Evolutionary conservation across 2,888 invertebrate genomes (phyloP), one percentile per base, ranked within the genome.

Genomic region (Rugalucina vietnamica): DNA sequence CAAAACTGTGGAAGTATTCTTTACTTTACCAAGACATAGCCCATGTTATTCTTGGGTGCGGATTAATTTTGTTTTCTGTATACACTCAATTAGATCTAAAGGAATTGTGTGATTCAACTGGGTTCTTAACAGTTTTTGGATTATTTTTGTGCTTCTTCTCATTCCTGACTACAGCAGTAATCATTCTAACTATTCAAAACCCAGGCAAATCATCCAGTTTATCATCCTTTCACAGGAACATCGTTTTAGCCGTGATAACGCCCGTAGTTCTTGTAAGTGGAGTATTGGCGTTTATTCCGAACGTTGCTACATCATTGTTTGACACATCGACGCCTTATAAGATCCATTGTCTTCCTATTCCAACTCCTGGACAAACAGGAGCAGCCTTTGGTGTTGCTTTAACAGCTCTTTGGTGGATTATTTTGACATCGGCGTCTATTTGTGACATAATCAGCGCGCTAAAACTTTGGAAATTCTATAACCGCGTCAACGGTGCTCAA

Each of bases 1-100:
- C 93, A 1, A 89, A 89, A 79, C 87, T 91, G 12, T 93, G 93
- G 93, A 92, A 90, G 70, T 89, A 90, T 84, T 89, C 92, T 14
- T 79, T 91, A 29, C 39, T 91, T 57, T 84, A 90, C 54, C 87
- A 89, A 39, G 91, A 93, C 85, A 34, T 89, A 2, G 87, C 91
- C 4, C 83, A 89, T 85, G 37, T 89, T 24, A 85, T 86, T 76
- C 79, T 92, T 12, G 89, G 85, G 12, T 57, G 86, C 21, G 91
- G 92, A 50, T 74, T 93, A 60, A 34, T 85, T 39, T 70, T 91
- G 37, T 88, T 90, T 75, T 81, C 88, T 76, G 74, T 87, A 37
- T 86, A 86, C 81, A 71, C 85, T 74, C 75, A 81, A 21, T 82
- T 81, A 27, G 84, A 72, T 34, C 29, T 39, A 1, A 49, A 65